Evolutionary conservation across 1,140 invertebrate genomes (phyloP).

Genomic region (Drosophila pachea): DNA sequence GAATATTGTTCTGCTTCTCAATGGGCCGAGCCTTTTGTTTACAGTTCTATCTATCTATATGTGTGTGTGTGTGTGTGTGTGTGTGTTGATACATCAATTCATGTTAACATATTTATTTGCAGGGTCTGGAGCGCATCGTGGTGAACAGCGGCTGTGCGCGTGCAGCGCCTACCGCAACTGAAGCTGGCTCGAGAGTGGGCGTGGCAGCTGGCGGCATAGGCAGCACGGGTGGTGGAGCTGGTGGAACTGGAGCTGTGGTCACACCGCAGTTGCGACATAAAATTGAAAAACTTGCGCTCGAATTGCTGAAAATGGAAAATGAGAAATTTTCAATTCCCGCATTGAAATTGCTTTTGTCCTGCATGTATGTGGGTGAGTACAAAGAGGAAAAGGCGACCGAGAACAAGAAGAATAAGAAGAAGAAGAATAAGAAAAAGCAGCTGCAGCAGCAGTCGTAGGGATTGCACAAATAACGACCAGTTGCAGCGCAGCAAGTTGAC

Average conservation of each 20-base stretch:
- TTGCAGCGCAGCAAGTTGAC: neutral
- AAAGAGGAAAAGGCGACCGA: conserved; percentile 7
- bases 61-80: neutral
- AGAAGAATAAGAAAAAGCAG: conserved; percentile 28
- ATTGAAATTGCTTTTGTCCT: conserved; percentile 87
- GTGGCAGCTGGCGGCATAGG: conserved; percentile 2
- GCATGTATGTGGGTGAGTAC: conserved; percentile 86
- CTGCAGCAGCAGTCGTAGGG: too few relatives aligned
- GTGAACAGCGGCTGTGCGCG: conserved; percentile 78
- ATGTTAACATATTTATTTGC: conserved; percentile 55
- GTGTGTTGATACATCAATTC: neutral
- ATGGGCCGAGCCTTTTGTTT: conserved; percentile 19
- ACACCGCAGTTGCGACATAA: conserved; percentile 82
- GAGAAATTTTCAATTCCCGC: conserved; percentile 85
- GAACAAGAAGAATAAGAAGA: conserved; percentile 27
- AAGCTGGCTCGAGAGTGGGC: conserved; percentile 6
- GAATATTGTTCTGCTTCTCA: conserved; percentile 43
- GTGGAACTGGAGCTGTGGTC: conserved; percentile 46
- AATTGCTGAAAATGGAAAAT: conserved; percentile 85
- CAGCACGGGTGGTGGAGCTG: neutral
- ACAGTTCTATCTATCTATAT: neutral
- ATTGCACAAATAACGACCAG: too few relatives aligned
- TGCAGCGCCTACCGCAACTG: conserved; percentile 41
- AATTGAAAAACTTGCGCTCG: conserved; percentile 86
- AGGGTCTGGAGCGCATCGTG: conserved; percentile 87